Evolutionary conservation across 1,140 invertebrate species (phyloP).

Genomic region (Ephestia elutella): DNA sequence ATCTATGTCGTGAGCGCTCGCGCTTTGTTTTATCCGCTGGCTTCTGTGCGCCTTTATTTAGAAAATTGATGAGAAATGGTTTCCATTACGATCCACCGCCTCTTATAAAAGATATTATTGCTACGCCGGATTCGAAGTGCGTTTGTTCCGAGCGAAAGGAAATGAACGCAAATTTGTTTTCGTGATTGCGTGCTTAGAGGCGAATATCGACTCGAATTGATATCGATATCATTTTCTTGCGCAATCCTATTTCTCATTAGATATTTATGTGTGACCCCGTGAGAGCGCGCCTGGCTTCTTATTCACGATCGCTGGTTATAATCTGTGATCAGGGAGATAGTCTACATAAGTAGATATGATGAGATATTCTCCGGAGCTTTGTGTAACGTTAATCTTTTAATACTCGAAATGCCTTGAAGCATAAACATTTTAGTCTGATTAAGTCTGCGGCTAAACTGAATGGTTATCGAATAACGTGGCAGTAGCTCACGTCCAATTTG

Average conservation of each 20-base stretch:
- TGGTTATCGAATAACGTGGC: neutral
- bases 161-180: constrained; percentile 73
- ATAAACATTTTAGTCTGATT: neutral
- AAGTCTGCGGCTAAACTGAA: neutral
- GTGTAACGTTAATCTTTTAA: constrained; percentile 2
- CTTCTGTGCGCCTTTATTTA: constrained; percentile 74
- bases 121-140: constrained; percentile 41
- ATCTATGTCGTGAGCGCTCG: constrained; percentile 72
- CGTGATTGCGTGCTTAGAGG: constrained; percentile 63
- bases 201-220: constrained; percentile 60
- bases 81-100: constrained; percentile 67
- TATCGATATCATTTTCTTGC: constrained; percentile 62
- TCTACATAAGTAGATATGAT: neutral
- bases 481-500: constrained; percentile 55
- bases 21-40: constrained; percentile 71
- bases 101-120: constrained; percentile 65
- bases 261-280: constrained; percentile 52
- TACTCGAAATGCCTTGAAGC: neutral
- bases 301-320: constrained; percentile 27
- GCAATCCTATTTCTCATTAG: constrained; percentile 56
- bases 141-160: constrained; percentile 60
- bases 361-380: constrained; percentile 10
- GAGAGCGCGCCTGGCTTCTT: constrained; percentile 31
- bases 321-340: neutral
- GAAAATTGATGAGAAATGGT: constrained; percentile 74